A percentile compares a stretch with the other conserved stretches of the same genome.
Conservation (phyloP, 2,113 vertebrate genomes). For the Macquaria ambigua region DNA sequence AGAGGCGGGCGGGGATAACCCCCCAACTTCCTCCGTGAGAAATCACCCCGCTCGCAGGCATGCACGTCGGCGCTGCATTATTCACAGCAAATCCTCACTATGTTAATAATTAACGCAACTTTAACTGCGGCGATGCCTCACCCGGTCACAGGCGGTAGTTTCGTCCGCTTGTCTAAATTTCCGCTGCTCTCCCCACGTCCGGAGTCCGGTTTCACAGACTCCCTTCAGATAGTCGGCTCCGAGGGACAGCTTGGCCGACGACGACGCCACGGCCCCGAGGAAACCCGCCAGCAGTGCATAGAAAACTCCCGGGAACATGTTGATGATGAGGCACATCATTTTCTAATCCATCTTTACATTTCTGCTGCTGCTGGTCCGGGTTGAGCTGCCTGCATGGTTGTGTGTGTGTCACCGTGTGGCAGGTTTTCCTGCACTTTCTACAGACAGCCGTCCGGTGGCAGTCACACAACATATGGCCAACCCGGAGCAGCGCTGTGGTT, state of each 20-base stretch:
- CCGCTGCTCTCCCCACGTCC: constrained; percentile 85
- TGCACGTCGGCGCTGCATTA: constrained; percentile 36
- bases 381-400: constrained; percentile 49
- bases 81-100: constrained; percentile 31
- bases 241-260: constrained; percentile 91
- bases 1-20: constrained; percentile 32
- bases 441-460: constrained; percentile 70
- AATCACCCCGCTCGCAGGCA: constrained; percentile 30
- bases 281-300: constrained; percentile 88
- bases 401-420: constrained; percentile 16
- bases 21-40: constrained; percentile 46
- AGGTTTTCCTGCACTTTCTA: constrained; percentile 67
- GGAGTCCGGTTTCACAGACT: constrained; percentile 83
- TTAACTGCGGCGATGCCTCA: constrained; percentile 69
- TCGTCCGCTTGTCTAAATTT: constrained; percentile 81
- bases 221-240: constrained; percentile 85
- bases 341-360: constrained; percentile 62
- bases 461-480: constrained; percentile 52
- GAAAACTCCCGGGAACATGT: constrained; percentile 84
- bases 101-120: constrained; percentile 45
- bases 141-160: constrained; percentile 86
- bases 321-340: constrained; percentile 65
- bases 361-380: constrained; percentile 33
- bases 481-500: constrained; percentile 28
- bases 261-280: constrained; percentile 89